Conservation (phyloP, 2,888 invertebrate genomes). For the Acholoe squamosa region DNA sequence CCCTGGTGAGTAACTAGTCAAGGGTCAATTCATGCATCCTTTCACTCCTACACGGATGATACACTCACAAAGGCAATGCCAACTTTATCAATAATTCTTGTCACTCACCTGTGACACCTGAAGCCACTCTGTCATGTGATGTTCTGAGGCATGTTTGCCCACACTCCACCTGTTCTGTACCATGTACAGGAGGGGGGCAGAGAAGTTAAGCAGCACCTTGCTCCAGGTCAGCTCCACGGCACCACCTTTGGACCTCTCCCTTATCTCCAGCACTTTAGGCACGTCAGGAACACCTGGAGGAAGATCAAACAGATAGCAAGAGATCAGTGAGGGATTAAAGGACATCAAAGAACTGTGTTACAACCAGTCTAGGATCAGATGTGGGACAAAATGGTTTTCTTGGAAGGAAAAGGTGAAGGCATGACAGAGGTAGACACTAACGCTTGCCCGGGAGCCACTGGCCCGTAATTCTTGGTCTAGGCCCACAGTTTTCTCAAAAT, state of each 20-base stretch:
- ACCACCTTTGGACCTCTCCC: conserved; percentile 64
- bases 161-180: conserved; percentile 69
- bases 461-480: too few relatives aligned
- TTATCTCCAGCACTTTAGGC: conserved; percentile 60
- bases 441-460: too few relatives aligned
- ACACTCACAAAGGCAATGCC: background rate
- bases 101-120: conserved; percentile 69
- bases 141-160: conserved; percentile 66
- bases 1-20: too few relatives aligned
- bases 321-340: background rate
- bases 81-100: too few relatives aligned
- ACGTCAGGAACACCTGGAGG: conserved; percentile 67
- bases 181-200: conserved; percentile 69
- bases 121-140: conserved; percentile 68
- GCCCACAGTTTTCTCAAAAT: too few relatives aligned
- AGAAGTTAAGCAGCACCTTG: conserved; percentile 61
- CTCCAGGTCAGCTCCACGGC: conserved; percentile 69
- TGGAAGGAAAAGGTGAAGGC: too few relatives aligned
- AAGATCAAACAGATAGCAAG: background rate
- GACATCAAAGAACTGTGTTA: background rate
- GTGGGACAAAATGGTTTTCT: too few relatives aligned
- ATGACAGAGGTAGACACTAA: too few relatives aligned
- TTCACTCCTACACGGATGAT: too few relatives aligned
- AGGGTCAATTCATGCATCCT: too few relatives aligned
- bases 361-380: too few relatives aligned